Evolutionary conservation across 2,888 invertebrate species (phyloP), one percentile per base, ranked within the genome.

Genomic region (Lysandra bellargus): DNA sequence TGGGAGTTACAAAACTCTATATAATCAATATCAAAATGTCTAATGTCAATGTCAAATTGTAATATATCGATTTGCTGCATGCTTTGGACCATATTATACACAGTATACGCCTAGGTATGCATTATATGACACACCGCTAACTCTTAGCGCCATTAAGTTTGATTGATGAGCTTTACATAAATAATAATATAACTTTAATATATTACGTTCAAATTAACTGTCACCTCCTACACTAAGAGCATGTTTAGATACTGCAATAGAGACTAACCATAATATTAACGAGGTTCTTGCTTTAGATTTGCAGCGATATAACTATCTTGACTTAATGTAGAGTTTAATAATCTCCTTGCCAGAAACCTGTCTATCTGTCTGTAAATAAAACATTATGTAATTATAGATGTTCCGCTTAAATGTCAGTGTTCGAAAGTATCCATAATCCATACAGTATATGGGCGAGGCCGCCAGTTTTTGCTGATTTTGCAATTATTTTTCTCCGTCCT

Each of bases 201-300:
- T 30, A n/a, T 69, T 69, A 33, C 69, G 69, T 69, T 64, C 4
- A 33, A 1, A 69, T 30, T 69, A 37, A 37, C 14, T 33, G 14
- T 37, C 69, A 37, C 33, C 5, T 37, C 69, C 12, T 69, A 69
- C 14, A 69, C 69, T 69, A 69, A 33, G 14, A 69, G 69, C 33
- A 69, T 17, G 69, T 69, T 14, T 14, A 33, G 69, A 69, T 69
- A 37, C 69, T 69, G 69, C 69, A 69, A 69, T 69, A 69, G 33
- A 33, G 69, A 69, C 69, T 33, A 37, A 69, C 17, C 14, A 33
- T 69, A 69, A 33, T 69, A 37, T 37, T 69, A 37, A 69, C 17
- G 33, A 69, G 69, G 33, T 69, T 69, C 69, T 69, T 69, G 14
- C 4, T 33, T 6, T 17, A 33, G 33, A 64, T 12, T 33, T 69